Evolutionary conservation across 2,113 vertebrate genomes (phyloP), one percentile per base, ranked within the genome.

Genomic region (Epinephelus fuscoguttatus): DNA sequence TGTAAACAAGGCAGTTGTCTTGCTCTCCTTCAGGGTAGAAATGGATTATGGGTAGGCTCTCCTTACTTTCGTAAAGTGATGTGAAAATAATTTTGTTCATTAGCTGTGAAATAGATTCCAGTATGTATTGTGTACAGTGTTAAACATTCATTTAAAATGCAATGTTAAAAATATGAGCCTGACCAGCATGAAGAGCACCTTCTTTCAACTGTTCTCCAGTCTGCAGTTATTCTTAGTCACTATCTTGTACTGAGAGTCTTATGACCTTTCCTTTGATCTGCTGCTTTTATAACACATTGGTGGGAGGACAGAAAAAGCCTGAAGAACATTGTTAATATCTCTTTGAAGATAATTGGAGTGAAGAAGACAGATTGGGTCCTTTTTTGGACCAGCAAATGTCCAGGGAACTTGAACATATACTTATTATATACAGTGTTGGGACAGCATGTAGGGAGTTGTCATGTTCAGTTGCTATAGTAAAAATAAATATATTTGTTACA

Each of bases 201-300:
- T 56, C 64, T 23, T 18, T 33, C 2, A 64, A 27, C 64, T 40
- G 33, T 50, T 47, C 30, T 40, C 59, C 73, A 59, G 11, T 27
- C 23, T 66, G 52, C 47, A 9, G 70, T n/a, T 78, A 66, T 74
- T 84, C 67, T 75, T 69, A 77, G 72, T 21, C 74, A 74, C 50
- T 23, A 45, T 78, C 61, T 37, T 57, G 60, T 63, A 62, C 55
- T 66, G 30, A 64, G 49, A 53, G 25, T 69, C 68, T 23, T 30
- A 19, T 88, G 68, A 78, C 82, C 78, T 85, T 82, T 88, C 17
- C 61, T 82, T 80, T 88, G 42, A 80, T 80, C 70, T 75, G 40
- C 71, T 76, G 6, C 53, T 68, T 62, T 75, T 67, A 19, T 45
- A 49, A 75, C 14, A 15, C 40, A 72, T 33, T 66, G n/a, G 56